Evolutionary conservation across 2,797 vertebrate species (phyloP), one percentile per base, ranked within the genome.

Genomic region (Rachycentron canadum): DNA sequence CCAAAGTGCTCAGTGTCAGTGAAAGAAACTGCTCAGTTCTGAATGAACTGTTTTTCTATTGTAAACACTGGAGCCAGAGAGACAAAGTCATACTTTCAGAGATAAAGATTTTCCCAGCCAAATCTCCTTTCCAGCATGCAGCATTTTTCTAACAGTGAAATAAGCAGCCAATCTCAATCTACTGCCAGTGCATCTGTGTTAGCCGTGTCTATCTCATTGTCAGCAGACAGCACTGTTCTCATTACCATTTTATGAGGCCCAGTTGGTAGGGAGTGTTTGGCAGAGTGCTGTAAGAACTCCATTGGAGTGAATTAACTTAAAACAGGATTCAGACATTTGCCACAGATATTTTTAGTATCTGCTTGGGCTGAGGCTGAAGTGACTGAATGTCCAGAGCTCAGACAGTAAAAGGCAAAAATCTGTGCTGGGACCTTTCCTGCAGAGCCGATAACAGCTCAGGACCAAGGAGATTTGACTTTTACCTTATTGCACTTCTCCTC

Each of bases 231-330:
- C 77, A 83, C 60, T 3, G 11, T 59, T 88, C 88, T 91, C 89
- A 92, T 94, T 92, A 89, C 52, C 76, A 81, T 92, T 92, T 91
- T 81, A 93, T 89, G 82, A 89, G 73, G 70, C 84, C 59, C 78
- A 76, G 74, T 91, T 88, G 85, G 87, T 80, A 71, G 80, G 74
- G 79, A 79, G 80, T 81, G 80, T 74, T 90, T 88, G 86, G 84
- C 83, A 84, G 75, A 90, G 89, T 73, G 79, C 89, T 81, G 67
- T 49, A 69, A 66, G 36, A 86, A 89, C 77, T 86, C 73, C 78
- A 76, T 55, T 84, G 81, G 81, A 89, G 71, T 87, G 83, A 89
- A 91, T 90, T 83, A 87, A 87, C 87, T 89, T 79, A 82, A 88
- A 90, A 78, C 78, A 65, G 71, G 73, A 88, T 89, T 86, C 59